Evolutionary conservation across 2,888 invertebrate species (phyloP).

Genomic region (Scaptomyza cyrtandrae): DNA sequence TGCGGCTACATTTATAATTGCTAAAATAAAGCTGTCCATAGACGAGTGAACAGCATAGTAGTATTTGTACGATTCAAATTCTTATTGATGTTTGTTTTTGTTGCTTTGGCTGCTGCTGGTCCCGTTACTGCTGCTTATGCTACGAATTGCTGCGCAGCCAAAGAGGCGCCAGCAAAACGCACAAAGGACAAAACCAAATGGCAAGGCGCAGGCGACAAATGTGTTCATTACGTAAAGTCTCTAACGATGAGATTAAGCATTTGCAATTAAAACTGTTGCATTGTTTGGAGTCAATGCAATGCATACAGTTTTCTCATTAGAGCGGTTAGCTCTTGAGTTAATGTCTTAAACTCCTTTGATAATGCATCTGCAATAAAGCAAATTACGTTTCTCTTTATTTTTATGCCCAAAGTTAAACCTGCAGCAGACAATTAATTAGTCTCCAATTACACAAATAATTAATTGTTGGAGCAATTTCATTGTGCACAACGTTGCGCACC

Average conservation of each 20-base stretch:
- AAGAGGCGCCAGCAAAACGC: constrained; percentile 54
- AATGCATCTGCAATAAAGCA: neutral
- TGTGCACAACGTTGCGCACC: no score
- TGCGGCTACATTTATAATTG: no score
- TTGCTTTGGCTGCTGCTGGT: constrained; percentile 25
- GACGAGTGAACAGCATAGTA: constrained; percentile 28
- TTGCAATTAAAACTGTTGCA: neutral
- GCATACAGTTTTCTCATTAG: neutral
- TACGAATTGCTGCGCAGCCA: constrained; percentile 52
- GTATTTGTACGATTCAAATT: constrained; percentile 56
- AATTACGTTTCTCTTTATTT: no score
- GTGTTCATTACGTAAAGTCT: constrained; percentile 24
- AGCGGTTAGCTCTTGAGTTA: neutral
- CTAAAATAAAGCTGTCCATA: constrained; percentile 2
- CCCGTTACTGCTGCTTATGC: constrained; percentile 27
- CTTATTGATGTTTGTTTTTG: constrained; percentile 68
- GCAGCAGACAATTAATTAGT: constrained; percentile 9
- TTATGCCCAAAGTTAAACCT: neutral
- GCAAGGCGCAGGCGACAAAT: constrained; percentile 49
- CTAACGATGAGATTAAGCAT: neutral
- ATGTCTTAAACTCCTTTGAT: neutral
- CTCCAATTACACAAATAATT: neutral
- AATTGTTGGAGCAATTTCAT: constrained; percentile 2
- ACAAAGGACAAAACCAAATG: constrained; percentile 14
- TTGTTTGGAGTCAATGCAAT: neutral